Evolutionary conservation across 2,113 vertebrate genomes (phyloP).

Genomic region (Leucosticte australis): DNA sequence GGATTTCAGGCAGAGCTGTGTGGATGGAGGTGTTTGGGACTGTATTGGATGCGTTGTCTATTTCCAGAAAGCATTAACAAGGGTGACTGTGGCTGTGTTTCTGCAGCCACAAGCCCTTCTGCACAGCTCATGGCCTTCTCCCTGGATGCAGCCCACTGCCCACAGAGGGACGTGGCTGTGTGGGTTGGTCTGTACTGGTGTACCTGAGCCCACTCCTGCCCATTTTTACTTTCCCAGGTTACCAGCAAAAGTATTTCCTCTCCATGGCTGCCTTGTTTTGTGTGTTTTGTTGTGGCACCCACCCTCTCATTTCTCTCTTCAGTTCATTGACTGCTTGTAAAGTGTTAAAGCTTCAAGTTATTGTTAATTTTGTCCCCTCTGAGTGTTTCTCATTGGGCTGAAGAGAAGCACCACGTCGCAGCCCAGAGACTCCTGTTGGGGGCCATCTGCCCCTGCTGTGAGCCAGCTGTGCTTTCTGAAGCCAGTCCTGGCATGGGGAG

Average conservation of each 20-base stretch:
- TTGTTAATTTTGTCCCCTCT: background rate
- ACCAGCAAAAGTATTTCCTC: background rate
- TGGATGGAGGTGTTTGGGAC: background rate
- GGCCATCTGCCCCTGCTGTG: background rate
- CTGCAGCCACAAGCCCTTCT: background rate
- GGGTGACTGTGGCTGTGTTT: background rate
- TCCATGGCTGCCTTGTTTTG: fast-evolving
- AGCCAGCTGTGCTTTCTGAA: background rate
- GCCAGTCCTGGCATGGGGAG: background rate
- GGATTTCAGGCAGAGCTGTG: background rate
- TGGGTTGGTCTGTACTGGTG: fast-evolving
- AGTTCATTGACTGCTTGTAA: background rate
- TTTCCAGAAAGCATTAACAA: background rate
- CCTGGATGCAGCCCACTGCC: background rate
- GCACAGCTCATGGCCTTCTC: background rate
- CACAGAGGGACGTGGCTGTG: background rate
- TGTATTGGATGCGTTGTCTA: fast-evolving
- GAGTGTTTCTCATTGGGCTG: too few relatives aligned
- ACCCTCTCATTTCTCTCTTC: background rate
- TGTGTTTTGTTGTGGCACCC: background rate
- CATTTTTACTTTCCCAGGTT: background rate
- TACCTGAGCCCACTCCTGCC: background rate
- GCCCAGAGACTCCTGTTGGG: background rate
- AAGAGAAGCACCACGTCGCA: too few relatives aligned
- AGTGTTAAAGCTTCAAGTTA: background rate